Conservation (phyloP, 2,888 invertebrate species). For the Calliphora vomitoria region DNA sequence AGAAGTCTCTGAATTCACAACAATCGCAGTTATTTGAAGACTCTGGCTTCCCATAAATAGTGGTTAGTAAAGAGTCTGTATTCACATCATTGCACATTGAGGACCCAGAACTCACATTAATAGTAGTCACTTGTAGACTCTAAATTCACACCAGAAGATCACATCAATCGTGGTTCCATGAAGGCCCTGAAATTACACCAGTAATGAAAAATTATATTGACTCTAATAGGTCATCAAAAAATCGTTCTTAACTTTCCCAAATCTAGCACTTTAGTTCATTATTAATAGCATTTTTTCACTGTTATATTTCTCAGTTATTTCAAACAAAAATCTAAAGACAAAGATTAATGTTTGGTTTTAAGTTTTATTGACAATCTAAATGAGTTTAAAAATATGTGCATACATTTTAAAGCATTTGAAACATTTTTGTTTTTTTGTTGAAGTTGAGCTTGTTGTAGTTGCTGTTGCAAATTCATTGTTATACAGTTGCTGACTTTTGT, state of each 20-base stretch:
- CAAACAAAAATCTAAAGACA: conserved; percentile 58
- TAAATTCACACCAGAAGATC: too few species aligned
- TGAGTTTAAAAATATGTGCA: conserved; percentile 74
- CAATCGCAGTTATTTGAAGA: too few species aligned
- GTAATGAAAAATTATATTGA: too few species aligned
- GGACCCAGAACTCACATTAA: too few species aligned
- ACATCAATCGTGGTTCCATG: too few species aligned
- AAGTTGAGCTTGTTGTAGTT: neutral
- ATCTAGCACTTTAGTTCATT: conserved; percentile 6
- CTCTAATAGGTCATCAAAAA: neutral
- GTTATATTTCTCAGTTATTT: conserved; percentile 44
- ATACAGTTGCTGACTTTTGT: conserved; percentile 52
- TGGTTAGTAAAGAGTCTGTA: too few species aligned
- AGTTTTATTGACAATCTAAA: conserved; percentile 75
- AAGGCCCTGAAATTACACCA: too few species aligned
- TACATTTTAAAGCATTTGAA: conserved; percentile 62
- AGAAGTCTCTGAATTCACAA: too few species aligned
- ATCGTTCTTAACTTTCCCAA: neutral
- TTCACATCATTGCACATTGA: too few species aligned
- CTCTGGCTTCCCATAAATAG: too few species aligned
- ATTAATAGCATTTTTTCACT: conserved; percentile 48
- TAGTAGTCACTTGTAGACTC: too few species aligned
- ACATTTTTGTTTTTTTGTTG: conserved; percentile 43
- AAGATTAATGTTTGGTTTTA: conserved; percentile 71
- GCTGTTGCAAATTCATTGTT: conserved; percentile 51